A percentile compares a stretch with the other conserved stretches of the same genome.
These are phyloP conservation scores for Lonchura striata DNA, from an alignment of 2,113 vertebrate genomes.

Conservation along the genomic window DNA sequence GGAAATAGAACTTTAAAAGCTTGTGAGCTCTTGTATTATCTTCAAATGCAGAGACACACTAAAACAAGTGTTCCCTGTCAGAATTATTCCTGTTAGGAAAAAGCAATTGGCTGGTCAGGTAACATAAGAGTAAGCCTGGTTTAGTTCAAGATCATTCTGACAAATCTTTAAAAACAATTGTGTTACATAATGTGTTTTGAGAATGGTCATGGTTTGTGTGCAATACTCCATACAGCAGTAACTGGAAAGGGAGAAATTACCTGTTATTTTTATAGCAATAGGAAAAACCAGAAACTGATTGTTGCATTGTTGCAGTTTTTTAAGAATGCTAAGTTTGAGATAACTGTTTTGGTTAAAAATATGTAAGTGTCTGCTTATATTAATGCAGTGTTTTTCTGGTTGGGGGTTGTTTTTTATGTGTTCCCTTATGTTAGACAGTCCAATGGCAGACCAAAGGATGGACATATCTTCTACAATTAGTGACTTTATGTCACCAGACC, in stretches of 20 bases:
- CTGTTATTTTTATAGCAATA: neutral
- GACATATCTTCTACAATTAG: conserved; percentile 99
- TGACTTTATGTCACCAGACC: conserved; percentile 94
- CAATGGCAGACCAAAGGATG: conserved; percentile 99
- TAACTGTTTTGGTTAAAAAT: neutral
- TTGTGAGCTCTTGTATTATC: neutral
- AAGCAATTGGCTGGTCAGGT: neutral
- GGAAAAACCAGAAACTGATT: neutral
- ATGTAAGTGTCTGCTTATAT: neutral
- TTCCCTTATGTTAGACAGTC: conserved; percentile 74
- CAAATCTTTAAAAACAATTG: neutral
- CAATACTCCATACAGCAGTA: neutral
- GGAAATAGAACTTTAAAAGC: neutral
- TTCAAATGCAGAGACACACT: neutral
- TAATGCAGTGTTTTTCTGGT: neutral
- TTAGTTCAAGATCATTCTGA: neutral
- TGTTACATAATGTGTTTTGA: neutral
- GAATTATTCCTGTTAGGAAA: neutral
- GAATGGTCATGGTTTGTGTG: neutral
- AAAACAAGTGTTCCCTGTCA: neutral
- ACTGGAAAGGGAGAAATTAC: neutral
- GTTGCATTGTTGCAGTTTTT: neutral
- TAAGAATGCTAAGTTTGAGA: neutral
- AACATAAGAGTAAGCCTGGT: neutral
- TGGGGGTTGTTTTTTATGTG: neutral